phyloP scores from a whole-genome alignment of 2,113 vertebrate species.

The Motacilla tschutschensis region DNA sequence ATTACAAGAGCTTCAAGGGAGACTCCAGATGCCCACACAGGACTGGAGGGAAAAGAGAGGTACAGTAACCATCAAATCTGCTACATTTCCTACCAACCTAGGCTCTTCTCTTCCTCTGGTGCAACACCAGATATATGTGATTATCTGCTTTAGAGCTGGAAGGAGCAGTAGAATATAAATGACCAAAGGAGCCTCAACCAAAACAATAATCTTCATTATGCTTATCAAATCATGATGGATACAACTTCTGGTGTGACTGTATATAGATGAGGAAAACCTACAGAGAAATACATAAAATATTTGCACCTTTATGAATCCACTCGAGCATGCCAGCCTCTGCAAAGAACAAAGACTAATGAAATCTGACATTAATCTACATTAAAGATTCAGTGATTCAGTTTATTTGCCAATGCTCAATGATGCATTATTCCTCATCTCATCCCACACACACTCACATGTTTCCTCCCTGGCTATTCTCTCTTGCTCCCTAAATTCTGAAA shows the following conservation, averaged over 20 bases:
- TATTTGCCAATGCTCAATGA: conserved; percentile 59
- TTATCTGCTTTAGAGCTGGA: neutral
- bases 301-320: neutral
- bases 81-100: neutral
- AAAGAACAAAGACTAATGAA: conserved; percentile 66
- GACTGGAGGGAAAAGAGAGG: neutral
- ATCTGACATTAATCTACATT: conserved; percentile 61
- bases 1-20: neutral
- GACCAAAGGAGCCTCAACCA: neutral
- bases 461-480: conserved; percentile 33
- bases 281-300: neutral
- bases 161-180: neutral
- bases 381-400: conserved; percentile 58
- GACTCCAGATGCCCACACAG: neutral
- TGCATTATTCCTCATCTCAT: conserved; percentile 54
- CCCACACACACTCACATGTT: conserved; percentile 31
- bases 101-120: neutral
- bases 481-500: conserved; percentile 44
- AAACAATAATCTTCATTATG: neutral
- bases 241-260: neutral
- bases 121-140: neutral
- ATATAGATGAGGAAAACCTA: conserved; percentile 10
- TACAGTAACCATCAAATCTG: neutral
- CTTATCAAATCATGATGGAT: neutral
- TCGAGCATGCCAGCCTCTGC: neutral